These are phyloP conservation scores for Sweltsa coloradensis DNA, from an alignment of 1,140 invertebrate species.

Conservation along the genomic window DNA sequence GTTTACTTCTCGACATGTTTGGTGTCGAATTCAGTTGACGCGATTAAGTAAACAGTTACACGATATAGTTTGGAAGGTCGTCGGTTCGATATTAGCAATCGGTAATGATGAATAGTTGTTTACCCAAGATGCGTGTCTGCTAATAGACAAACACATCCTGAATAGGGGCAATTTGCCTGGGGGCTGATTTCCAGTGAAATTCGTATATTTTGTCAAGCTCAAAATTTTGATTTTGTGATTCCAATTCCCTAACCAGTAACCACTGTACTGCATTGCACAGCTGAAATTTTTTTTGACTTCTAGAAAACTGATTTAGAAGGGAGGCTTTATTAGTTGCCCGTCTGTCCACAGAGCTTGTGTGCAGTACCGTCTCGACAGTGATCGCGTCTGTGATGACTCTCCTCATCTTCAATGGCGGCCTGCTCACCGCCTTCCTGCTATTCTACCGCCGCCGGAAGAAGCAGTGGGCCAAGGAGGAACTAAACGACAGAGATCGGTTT, in stretches of 20 bases:
- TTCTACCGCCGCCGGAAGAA: constrained; percentile 12
- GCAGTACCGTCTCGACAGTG: constrained; percentile 1
- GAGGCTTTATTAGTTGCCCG: constrained; percentile 2
- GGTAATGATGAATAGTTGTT: too few species aligned
- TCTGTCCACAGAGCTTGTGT: constrained; percentile 1
- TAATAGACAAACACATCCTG: too few species aligned
- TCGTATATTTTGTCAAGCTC: not conserved
- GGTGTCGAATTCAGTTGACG: too few species aligned
- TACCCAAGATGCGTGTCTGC: too few species aligned
- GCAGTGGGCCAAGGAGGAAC: constrained; percentile 9
- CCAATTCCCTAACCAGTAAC: too few species aligned
- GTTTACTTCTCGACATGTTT: too few species aligned
- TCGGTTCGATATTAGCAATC: too few species aligned
- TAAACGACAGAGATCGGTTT: not conserved
- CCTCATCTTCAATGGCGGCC: constrained; percentile 5
- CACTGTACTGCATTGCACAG: too few species aligned
- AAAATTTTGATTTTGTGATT: not conserved
- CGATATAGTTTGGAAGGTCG: too few species aligned
- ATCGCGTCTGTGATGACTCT: constrained; percentile 5
- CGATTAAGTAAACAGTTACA: too few species aligned
- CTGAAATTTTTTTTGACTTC: too few species aligned
- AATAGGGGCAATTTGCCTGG: too few species aligned
- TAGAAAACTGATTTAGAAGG: not conserved
- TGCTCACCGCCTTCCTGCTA: constrained; percentile 1
- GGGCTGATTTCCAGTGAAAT: not conserved